Base-by-base conservation (phyloP, 2,888 invertebrate genomes). In the Heliconius cydno region DNA sequence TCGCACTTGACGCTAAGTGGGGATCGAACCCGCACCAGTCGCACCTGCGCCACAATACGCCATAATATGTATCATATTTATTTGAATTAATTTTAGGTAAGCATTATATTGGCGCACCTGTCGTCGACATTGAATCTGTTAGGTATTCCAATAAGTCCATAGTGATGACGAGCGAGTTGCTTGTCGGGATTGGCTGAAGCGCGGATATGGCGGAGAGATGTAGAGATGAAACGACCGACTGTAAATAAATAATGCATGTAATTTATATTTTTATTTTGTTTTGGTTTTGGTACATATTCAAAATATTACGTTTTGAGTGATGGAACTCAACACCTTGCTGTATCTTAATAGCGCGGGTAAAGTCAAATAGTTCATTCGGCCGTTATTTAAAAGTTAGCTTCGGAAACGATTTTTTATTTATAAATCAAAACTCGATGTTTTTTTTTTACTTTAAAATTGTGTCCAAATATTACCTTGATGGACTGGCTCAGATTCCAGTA, bases 201-300 rank as follows among this genome's bases (percentile, higher is more conserved):
- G 65, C 97, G 96, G 79, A 98, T 95, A 85, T 97, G 97, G 68
- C 96, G 96, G 60, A 99, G 95, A 84, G 98, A 98, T 0, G 97
- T 96, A 22, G 96, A 96, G 84, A 99, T 97, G 92, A 97, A 99
- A 9, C 98, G 97, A 25, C 98, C 98, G 52, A 99, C 98, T 95
- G 84, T 1, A 84, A 81, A 75, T 15, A 66, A 60, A 80, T 41
- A 63, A 22, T 73, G 28, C n/a, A n/a, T 19, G 7, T 1, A 34
- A 34, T 60, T 19, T 10, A n/a, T 60, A 52, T 60, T 10, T n/a
- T 57, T 10, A 22, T 57, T 57, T 9, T 9, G n/a, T n/a, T 19
- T n/a, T 57, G 57, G 52, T 5, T 52, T 52, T 28, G 28, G 28
- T 28, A 28, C 22, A 60, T 22, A n/a, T n/a, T 60, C 10, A 60